phyloP scores from a whole-genome alignment of 1,140 invertebrate genomes.

The Meloidogyne exigua region DNA sequence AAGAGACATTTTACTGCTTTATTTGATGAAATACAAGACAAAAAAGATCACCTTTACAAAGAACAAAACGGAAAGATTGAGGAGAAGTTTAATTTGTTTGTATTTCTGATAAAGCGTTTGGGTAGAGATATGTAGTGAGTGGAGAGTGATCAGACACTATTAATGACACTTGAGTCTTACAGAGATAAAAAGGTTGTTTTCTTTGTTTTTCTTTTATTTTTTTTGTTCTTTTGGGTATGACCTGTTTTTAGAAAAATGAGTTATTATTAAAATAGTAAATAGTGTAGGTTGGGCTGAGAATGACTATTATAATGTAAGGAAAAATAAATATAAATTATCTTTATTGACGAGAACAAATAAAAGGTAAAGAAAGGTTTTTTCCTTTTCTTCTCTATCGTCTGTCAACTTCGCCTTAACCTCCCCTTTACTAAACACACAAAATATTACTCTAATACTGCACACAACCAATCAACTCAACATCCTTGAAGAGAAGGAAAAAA shows the following conservation, averaged over 20 bases:
- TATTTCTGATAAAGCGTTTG: no score
- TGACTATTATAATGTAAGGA: background rate
- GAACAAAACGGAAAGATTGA: background rate
- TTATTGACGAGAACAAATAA: background rate
- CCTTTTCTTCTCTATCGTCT: background rate
- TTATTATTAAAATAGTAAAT: no score
- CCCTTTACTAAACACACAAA: no score
- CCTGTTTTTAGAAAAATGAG: background rate
- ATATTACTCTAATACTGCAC: background rate
- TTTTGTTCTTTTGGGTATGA: background rate
- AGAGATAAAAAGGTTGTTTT: background rate
- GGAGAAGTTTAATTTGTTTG: no score
- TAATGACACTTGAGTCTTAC: background rate
- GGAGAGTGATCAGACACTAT: no score
- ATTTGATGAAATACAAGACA: background rate
- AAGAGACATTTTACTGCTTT: background rate
- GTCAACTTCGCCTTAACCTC: slow-evolving; percentile 4
- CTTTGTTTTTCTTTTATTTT: background rate
- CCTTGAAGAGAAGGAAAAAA: background rate
- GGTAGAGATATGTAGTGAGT: no score
- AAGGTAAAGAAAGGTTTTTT: background rate
- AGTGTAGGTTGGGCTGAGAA: background rate
- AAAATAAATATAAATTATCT: no score
- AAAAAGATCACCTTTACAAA: background rate
- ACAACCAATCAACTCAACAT: slow-evolving; percentile 2